Evolutionary conservation across 1,140 invertebrate genomes (phyloP).

Genomic region (Eciton burchellii): DNA sequence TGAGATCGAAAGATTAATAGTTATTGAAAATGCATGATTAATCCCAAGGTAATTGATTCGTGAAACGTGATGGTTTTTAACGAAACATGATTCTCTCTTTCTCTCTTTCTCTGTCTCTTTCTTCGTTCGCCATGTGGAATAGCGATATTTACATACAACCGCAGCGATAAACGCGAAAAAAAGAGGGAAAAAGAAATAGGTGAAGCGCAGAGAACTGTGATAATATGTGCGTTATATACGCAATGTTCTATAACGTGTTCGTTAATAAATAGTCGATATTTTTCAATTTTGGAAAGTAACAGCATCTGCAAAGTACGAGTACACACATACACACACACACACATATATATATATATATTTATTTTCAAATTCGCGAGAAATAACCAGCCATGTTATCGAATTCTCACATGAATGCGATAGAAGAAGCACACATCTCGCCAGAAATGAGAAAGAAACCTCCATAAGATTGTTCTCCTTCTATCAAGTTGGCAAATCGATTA

Average conservation of each 20-base stretch:
- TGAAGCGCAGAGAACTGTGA: background rate
- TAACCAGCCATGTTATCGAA: background rate
- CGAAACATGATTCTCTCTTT: background rate
- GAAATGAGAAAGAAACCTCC: background rate
- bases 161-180: constrained; percentile 1
- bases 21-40: background rate
- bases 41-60: background rate
- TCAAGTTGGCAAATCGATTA: background rate
- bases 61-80: constrained; percentile 18
- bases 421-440: background rate
- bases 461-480: background rate
- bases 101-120: no score
- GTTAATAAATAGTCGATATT: background rate
- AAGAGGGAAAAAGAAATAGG: background rate
- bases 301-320: background rate
- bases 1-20: background rate
- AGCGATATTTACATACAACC: constrained; percentile 9
- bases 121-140: background rate
- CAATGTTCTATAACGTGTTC: background rate
- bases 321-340: no score
- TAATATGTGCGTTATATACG: background rate
- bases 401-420: background rate
- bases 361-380: background rate
- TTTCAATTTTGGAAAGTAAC: background rate
- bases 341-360: no score